Evolutionary conservation across 2,113 vertebrate genomes (phyloP), one percentile per base, ranked within the genome.

Genomic region (Capreolus pygargus): DNA sequence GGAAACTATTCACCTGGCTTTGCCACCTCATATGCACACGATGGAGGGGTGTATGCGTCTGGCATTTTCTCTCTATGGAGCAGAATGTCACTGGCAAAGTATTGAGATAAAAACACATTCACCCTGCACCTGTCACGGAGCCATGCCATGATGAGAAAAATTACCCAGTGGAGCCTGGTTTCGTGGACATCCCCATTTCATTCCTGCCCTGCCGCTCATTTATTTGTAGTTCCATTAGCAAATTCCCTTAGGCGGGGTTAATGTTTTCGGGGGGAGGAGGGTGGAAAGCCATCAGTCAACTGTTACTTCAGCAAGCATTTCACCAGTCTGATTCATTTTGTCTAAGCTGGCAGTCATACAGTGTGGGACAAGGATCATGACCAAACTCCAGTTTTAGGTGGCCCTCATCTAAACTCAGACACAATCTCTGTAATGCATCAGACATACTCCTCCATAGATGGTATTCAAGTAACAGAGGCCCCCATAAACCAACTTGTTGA

Each of bases 41-140:
- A 17, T 3, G 3, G 58, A 94, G 50, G 57, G 57, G 45, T 50
- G 19, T 90, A 55, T 45, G 55, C 0, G 1, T 43, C 84, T 97
- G 91, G 85, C 89, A 85, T 96, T 95, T 97, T 81, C 91, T 58
- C 92, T 91, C 47, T 39, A 61, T 86, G 61, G 94, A 96, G 81
- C 67, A 89, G 70, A 94, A 94, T 97, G 95, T 95, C 95, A 91
- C 91, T 43, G 15, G 89, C n/a, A 98, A 96, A 97, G 98, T 91
- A 97, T 15, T 91, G 85, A 97, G 92, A 97, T 89, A 97, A 98
- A 98, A 97, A 97, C 94, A 95, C 83, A 95, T 76, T 78, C 47
- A 91, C 86, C 55, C 78, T 95, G 91, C n/a, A 89, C 90, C 96
- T 98, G 94, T 95, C 96, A 98, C 30, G 58, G 67, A 98, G 82